Evolutionary conservation across 2,113 vertebrate species (phyloP), one percentile per base, ranked within the genome.

Genomic region (Fregata magnificens): DNA sequence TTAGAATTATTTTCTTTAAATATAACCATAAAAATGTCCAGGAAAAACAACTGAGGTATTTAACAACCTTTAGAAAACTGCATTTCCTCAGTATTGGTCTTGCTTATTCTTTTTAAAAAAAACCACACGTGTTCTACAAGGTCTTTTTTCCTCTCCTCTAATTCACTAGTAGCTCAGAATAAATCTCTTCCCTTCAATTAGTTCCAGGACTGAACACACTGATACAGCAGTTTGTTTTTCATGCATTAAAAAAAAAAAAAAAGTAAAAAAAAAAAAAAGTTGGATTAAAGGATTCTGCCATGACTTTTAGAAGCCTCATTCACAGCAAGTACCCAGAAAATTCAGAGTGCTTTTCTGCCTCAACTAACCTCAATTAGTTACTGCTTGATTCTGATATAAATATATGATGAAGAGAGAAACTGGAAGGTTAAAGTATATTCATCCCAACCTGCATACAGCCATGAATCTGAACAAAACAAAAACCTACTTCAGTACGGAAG

Each of bases 291-390:
- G 89, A 95, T 95, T 94, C 80, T 79, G 44, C 52, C 66, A 31
- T 53, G 62, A 86, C 56, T 95, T 93, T 50, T 85, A 79, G 73
- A 92, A 82, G 63, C n/a, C 50, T 82, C 59, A 71, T 94, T 92
- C 91, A 63, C 85, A 90, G 76, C 16, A 61, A 91, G 38, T 28
- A 94, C 66, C 31, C 78, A 86, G 62, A 14, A 96, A 94, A 95
- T 87, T 71, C 91, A 72, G 73, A 81, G 55, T 72, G 13, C 70
- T 96, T 94, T 97, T 95, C 91, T 97, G 85, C 85, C 91, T 96
- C 90, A 93, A 84, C 88, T 89, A 95, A 89, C 82, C 91, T 94
- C 87, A 89, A 70, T 94, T 90, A 95, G 58, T 56, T 88, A 83
- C 87, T 91, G 70, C 71, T 93, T 4, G 1, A 38, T 73, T 93